Evolutionary conservation across 2,888 invertebrate species (phyloP).

Genomic region (Malacosoma neustria): DNA sequence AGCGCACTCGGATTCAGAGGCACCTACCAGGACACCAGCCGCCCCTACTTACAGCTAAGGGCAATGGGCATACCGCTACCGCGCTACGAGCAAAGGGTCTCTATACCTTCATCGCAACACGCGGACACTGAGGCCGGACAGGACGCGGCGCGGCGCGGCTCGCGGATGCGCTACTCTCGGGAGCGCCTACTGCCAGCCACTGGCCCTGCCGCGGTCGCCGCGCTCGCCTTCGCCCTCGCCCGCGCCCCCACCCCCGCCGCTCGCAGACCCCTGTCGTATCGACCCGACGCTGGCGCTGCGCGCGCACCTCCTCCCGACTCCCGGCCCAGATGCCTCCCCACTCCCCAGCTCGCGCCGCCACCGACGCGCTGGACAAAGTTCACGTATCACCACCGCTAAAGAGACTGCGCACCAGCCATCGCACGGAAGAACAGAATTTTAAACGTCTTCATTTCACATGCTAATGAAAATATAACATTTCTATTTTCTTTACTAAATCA

Average conservation of each 20-base stretch:
- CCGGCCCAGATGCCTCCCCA: conserved; percentile 12
- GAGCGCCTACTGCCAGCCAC: conserved; percentile 29
- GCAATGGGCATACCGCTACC: conserved; percentile 56
- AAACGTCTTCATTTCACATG: too few relatives aligned
- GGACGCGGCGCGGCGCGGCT: conserved; percentile 21
- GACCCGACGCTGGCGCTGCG: conserved; percentile 9
- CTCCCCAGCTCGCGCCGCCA: conserved; percentile 4
- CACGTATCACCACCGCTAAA: conserved; percentile 29
- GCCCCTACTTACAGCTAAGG: conserved; percentile 55
- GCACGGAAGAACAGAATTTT: too few relatives aligned
- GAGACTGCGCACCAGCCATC: too few relatives aligned
- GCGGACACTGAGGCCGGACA: conserved; percentile 30
- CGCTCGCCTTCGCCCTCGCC: conserved; percentile 9
- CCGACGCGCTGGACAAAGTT: too few relatives aligned
- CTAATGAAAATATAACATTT: too few relatives aligned
- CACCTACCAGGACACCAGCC: conserved; percentile 48
- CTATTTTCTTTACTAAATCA: too few relatives aligned
- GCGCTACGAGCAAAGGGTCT: conserved; percentile 49
- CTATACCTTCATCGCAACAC: conserved; percentile 70
- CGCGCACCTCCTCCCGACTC: conserved; percentile 10
- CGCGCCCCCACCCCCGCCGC: conserved; percentile 10
- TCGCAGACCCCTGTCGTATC: conserved; percentile 9
- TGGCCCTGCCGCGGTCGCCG: conserved; percentile 14
- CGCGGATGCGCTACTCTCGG: conserved; percentile 27
- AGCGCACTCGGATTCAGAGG: conserved; percentile 21